phyloP scores from a whole-genome alignment of 2,113 vertebrate species.

The Entelurus aequoreus region DNA sequence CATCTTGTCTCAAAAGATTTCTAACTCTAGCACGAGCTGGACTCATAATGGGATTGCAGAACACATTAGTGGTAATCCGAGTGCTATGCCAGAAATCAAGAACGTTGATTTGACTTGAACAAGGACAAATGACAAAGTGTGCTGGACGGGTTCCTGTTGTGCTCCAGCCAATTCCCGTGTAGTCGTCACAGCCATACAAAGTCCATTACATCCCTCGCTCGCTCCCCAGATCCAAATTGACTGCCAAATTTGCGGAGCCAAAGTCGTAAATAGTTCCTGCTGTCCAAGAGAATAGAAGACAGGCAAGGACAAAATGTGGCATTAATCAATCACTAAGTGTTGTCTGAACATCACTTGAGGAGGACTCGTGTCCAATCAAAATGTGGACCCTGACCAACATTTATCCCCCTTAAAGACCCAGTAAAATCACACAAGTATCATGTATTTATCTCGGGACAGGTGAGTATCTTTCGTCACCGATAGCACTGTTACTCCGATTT shows the following conservation, averaged over 20 bases:
- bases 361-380: constrained; percentile 1
- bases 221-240: constrained; percentile 28
- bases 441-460: background rate
- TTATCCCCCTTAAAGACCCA: background rate
- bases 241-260: constrained; percentile 52
- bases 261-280: constrained; percentile 43
- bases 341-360: constrained; percentile 17
- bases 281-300: constrained; percentile 30
- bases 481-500: background rate
- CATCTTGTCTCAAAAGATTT: background rate
- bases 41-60: constrained; percentile 33
- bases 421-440: background rate
- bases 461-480: background rate
- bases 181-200: constrained; percentile 49
- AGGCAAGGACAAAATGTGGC: constrained; percentile 20
- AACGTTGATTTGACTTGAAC: constrained; percentile 40
- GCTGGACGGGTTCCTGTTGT: constrained; percentile 44
- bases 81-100: constrained; percentile 38
- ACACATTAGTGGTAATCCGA: constrained; percentile 31
- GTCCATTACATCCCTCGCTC: constrained; percentile 59
- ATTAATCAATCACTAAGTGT: constrained; percentile 26
- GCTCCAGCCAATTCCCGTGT: constrained; percentile 42
- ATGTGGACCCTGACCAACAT: background rate
- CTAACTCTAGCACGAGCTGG: constrained; percentile 5
- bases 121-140: constrained; percentile 52